Conservation (phyloP, 2,113 vertebrate species). For the Pteruthius melanotis region DNA sequence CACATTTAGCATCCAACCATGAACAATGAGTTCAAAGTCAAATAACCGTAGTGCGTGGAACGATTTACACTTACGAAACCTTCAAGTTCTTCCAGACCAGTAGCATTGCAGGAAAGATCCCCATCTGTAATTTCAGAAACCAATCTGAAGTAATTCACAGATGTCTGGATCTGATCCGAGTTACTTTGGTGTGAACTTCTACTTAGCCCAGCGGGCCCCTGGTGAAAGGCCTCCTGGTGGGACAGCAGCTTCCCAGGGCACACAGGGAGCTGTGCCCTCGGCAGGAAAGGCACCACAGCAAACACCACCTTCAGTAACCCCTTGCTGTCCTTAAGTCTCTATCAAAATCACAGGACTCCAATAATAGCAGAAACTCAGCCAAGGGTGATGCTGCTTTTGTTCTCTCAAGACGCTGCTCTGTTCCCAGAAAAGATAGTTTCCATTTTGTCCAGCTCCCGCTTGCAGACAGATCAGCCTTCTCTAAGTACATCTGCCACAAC, state of each 20-base stretch:
- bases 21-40: background rate
- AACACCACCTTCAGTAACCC: background rate
- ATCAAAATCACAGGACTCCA: background rate
- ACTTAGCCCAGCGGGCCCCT: background rate
- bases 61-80: background rate
- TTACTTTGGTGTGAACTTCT: background rate
- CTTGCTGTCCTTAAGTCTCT: background rate
- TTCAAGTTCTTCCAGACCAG: background rate
- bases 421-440: background rate
- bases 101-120: background rate
- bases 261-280: fast-evolving
- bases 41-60: fast-evolving
- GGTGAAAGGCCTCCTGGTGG: fast-evolving
- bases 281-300: background rate
- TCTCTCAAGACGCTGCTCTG: background rate
- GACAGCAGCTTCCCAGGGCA: background rate
- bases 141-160: background rate
- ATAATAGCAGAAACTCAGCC: background rate
- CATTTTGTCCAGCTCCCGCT: background rate
- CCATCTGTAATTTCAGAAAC: background rate
- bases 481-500: background rate
- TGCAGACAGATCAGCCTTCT: background rate
- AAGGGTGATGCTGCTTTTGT: background rate
- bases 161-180: fast-evolving
- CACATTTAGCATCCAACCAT: background rate